These are phyloP conservation scores for Neotoma lepida DNA, from an alignment of 2,113 vertebrate species.

Conservation along the genomic window DNA sequence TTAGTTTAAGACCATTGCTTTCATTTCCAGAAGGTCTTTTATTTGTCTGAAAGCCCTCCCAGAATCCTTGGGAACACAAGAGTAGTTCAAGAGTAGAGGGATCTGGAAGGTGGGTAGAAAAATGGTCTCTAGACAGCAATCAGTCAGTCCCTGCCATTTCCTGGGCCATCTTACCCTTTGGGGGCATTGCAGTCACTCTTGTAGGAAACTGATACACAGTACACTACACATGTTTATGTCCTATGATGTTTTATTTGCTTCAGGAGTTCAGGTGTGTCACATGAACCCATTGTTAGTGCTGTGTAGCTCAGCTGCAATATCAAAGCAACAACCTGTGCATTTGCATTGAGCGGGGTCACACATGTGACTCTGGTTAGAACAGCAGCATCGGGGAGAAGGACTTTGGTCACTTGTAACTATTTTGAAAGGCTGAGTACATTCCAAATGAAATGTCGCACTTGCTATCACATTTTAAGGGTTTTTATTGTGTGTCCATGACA, in stretches of 20 bases:
- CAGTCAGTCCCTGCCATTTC: background rate
- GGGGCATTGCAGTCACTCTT: background rate
- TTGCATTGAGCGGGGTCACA: background rate
- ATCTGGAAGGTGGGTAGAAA: background rate
- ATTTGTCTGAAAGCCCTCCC: slow-evolving; percentile 16
- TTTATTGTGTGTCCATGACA: background rate
- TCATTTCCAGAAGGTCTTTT: slow-evolving; percentile 32
- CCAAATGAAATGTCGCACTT: slow-evolving; percentile 6
- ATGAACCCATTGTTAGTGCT: background rate
- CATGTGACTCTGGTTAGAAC: background rate
- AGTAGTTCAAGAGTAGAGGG: background rate
- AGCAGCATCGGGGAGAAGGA: background rate
- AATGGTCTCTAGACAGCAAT: background rate
- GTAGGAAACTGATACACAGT: background rate
- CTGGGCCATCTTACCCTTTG: background rate
- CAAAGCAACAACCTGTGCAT: background rate
- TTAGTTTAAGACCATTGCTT: background rate
- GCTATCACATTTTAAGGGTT: background rate
- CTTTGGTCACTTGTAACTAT: background rate
- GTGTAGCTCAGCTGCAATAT: background rate
- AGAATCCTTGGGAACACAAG: background rate
- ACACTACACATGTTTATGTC: background rate
- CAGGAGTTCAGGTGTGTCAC: slow-evolving; percentile 10
- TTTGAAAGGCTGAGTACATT: slow-evolving; percentile 37
- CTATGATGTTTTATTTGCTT: background rate